Evolutionary conservation across 2,797 vertebrate genomes (phyloP), one percentile per base, ranked within the genome.

Genomic region (Phoeniculus purpureus): DNA sequence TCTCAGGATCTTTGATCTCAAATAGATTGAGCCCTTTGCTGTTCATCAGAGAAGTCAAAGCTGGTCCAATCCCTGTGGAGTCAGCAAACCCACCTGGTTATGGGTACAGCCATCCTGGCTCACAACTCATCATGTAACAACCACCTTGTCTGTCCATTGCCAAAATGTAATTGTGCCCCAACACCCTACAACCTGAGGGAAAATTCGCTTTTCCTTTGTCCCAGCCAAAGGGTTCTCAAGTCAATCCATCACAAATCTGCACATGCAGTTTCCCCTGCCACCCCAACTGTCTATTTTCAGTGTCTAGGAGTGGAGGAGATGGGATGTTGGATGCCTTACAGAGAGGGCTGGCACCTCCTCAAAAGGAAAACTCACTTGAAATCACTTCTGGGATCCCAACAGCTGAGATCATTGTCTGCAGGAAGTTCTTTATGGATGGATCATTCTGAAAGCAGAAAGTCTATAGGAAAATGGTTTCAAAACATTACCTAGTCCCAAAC

Each of bases 1-100:
- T 97, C 88, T 98, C 97, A 22, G 98, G 98, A 70, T 98, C 96
- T 61, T 89, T 97, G 89, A 99, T 97, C 45, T 99, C 97, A 70
- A 98, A 98, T 10, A 98, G 79, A 91, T 97, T 4, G 23, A 97
- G 86, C 20, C 98, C 97, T 95, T 98, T 98, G 90, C 95, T 97
- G 97, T 99, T 96, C 97, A 99, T 84, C 85, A 99, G 31, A 6
- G 95, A 88, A 22, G 98, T 98, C 29, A 98, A 54, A 60, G 90
- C 94, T 11, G 55, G 37, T 87, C 97, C 97, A 4, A 99, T 90
- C 91, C 97, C 99, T 99, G 3, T 11, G 45, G 64, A 87, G 80
- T 22, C 60, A 84, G 22, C 15, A 92, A 68, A 85, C 13, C 22
- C 60, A 61, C 12, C 8, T 45, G 27, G 15, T 77, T 82, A 80